phyloP scores from a whole-genome alignment of 2,888 invertebrate species.

The Leucophenga maculata region DNA sequence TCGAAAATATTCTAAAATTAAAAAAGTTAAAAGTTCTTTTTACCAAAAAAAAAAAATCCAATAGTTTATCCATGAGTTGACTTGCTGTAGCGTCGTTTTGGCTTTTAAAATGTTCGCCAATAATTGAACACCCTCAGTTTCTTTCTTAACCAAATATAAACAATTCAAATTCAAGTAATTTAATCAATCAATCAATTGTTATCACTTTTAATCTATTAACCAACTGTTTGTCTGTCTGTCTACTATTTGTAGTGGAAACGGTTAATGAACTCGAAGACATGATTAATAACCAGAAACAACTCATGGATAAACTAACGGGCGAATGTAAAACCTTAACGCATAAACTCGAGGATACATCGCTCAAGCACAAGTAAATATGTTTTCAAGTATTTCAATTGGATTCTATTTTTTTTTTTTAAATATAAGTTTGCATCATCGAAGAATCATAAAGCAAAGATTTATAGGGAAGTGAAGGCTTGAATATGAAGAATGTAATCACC shows the following conservation, averaged over 20 bases:
- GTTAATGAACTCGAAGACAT: constrained; percentile 91
- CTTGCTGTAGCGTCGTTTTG: constrained; percentile 49
- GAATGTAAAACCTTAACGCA: constrained; percentile 91
- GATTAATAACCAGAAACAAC: constrained; percentile 92
- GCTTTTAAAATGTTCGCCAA: constrained; percentile 11
- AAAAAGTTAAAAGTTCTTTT: constrained; percentile 20
- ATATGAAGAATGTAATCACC: too few species aligned
- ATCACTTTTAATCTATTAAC: constrained; percentile 1
- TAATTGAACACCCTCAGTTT: too few species aligned
- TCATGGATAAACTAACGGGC: constrained; percentile 91
- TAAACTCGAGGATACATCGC: constrained; percentile 90
- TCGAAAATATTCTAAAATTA: constrained; percentile 18
- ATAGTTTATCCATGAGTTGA: constrained; percentile 81
- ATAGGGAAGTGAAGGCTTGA: neutral
- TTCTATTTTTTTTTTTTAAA: neutral
- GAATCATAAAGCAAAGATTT: constrained; percentile 12
- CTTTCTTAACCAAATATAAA: constrained; percentile 3
- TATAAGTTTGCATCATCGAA: too few species aligned
- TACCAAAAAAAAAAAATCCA: constrained; percentile 67
- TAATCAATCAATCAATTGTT: neutral
- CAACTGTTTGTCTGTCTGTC: constrained; percentile 34
- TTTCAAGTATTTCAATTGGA: neutral
- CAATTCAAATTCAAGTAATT: constrained; percentile 4
- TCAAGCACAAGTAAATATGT: constrained; percentile 83
- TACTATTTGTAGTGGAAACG: constrained; percentile 83